Evolutionary conservation across 2,113 vertebrate genomes (phyloP), one percentile per base, ranked within the genome.

Genomic region (Sprattus sprattus): DNA sequence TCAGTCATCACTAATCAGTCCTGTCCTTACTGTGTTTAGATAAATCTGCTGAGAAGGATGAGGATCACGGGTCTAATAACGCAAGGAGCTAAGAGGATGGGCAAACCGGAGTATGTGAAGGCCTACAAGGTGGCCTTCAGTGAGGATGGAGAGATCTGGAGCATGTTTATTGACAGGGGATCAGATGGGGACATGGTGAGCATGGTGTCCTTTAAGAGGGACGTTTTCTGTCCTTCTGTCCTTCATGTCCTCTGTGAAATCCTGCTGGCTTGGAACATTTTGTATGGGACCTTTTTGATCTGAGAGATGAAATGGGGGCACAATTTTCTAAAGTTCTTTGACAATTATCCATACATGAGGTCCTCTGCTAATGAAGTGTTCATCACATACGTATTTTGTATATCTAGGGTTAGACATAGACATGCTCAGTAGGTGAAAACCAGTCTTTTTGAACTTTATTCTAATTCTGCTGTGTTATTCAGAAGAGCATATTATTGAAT

Each of bases 61-160:
- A 89, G 97, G 91, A 93, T 97, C 64, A 96, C 97, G 25, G 96
- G 96, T 83, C 93, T 97, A 82, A 97, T 97, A 89, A 97, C 96
- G 57, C 97, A 97, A 90, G 97, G 97, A 85, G 97, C 97, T 80
- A 97, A 97, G 89, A 95, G 96, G 83, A 95, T 97, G 88, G 96
- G 97, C 86, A 97, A 96, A 49, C 96, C 96, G 50, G 96, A 97
- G 91, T 97, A 96, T 1, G 95, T 97, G 47, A 97, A 97, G 93
- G 96, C 96, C 50, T 97, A 96, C 87, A 97, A 97, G 94, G 95
- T 97, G 85, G 96, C 96, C 4, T 96, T 96, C 28, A 97, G 97
- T 22, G 93, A 95, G 46, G 95, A 97, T 83, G 96, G 96, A 25
- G 96, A 96, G 87, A 93, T 92, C 0, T 97, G 96, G 96, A 86